Evolutionary conservation across 2,888 invertebrate genomes (phyloP).

Genomic region (Agrotis clavis): DNA sequence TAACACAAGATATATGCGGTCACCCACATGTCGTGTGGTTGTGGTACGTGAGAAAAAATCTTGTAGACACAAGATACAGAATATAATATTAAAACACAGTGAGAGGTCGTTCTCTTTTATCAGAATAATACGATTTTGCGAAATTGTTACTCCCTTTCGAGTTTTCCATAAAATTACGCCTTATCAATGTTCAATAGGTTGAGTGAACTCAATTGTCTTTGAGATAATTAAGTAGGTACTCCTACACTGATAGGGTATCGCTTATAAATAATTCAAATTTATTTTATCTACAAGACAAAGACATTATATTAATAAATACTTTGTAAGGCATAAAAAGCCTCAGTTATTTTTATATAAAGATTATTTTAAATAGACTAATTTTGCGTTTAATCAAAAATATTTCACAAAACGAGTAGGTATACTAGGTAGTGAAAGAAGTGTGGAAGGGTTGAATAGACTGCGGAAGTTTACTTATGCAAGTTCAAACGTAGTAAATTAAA

Average conservation of each 20-base stretch:
- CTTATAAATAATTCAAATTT: constrained; percentile 23
- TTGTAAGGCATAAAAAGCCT: constrained; percentile 48
- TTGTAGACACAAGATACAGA: no score
- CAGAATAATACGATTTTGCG: not conserved
- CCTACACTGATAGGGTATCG: constrained; percentile 17
- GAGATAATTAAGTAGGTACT: constrained; percentile 20
- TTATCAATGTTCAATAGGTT: not conserved
- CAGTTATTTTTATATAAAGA: not conserved
- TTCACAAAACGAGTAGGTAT: not conserved
- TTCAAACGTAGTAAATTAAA: not conserved
- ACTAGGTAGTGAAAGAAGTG: not conserved
- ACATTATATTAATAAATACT: constrained; percentile 60
- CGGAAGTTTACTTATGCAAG: not conserved
- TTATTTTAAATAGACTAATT: not conserved
- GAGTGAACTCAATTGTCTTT: not conserved
- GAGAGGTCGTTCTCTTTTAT: not conserved
- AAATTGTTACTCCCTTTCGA: not conserved
- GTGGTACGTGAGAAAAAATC: no score
- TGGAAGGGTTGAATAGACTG: not conserved
- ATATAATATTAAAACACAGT: not conserved
- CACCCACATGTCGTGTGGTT: no score
- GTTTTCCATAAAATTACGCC: not conserved
- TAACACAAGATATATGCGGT: no score
- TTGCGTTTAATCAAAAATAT: not conserved
- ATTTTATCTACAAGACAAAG: constrained; percentile 19